Evolutionary conservation across 2,888 invertebrate genomes (phyloP).

Genomic region (Saturnia japonica): DNA sequence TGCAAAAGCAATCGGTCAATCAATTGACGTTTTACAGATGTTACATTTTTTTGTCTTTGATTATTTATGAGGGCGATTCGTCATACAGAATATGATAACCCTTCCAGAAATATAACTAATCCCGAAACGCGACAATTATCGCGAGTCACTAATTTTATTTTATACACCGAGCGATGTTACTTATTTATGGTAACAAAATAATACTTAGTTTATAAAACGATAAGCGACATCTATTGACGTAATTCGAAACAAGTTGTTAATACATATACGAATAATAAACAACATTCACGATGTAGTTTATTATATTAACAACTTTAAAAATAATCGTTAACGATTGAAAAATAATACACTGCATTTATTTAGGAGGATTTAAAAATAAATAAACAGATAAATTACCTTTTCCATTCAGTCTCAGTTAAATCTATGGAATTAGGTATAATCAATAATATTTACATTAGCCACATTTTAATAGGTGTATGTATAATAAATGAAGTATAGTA

Average conservation of each 20-base stretch:
- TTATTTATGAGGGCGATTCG: neutral
- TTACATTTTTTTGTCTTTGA: no score
- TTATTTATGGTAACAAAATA: neutral
- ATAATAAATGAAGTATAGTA: neutral
- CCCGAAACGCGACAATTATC: neutral
- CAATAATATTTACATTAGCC: neutral
- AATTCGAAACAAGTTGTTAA: neutral
- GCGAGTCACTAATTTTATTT: neutral
- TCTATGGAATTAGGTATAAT: neutral
- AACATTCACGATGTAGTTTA: neutral
- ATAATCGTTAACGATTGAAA: neutral
- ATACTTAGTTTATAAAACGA: neutral
- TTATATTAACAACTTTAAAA: neutral
- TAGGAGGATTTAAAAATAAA: no score
- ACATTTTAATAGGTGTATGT: neutral
- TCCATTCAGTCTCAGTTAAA: neutral
- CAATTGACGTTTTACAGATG: no score
- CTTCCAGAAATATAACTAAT: slow-evolving; percentile 1
- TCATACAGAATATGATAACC: neutral
- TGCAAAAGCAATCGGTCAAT: no score
- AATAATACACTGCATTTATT: neutral
- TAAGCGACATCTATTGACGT: neutral
- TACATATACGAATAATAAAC: neutral
- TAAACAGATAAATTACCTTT: no score
- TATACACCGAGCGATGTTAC: neutral